Evolutionary conservation across 92 coral and sea anemone genomes (phyloP).

Genomic region (Pocillopora grandis): DNA sequence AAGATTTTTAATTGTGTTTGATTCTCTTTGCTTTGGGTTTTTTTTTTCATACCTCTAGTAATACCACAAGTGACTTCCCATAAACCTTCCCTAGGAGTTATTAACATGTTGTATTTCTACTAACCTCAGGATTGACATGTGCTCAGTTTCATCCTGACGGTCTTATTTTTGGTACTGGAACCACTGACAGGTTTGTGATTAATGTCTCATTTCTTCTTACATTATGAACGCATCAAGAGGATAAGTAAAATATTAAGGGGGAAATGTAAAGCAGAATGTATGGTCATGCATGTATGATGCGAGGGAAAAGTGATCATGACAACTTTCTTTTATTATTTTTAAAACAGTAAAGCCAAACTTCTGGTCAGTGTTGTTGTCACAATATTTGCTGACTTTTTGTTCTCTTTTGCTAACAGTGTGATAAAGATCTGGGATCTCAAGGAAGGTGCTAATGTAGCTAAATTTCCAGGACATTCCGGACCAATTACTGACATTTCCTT

Average conservation of each 20-base stretch:
- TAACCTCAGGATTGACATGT: slow-evolving; percentile 81
- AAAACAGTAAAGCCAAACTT: not conserved
- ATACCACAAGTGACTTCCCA: no score
- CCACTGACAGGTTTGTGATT: slow-evolving; percentile 84
- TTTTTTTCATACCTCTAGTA: no score
- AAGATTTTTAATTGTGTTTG: not conserved
- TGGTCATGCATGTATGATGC: no score
- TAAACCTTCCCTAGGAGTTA: not conserved
- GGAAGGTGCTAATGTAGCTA: slow-evolving; percentile 97
- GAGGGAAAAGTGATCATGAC: no score
- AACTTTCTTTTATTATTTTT: no score
- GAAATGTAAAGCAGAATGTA: not conserved
- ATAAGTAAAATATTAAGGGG: no score
- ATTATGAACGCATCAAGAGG: no score
- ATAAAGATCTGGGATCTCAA: slow-evolving; percentile 99
- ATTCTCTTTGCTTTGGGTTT: no score
- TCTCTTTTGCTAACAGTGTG: slow-evolving; percentile 51
- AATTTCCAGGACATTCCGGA: slow-evolving; percentile 99
- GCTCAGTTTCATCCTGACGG: slow-evolving; percentile 99
- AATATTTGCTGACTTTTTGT: not conserved
- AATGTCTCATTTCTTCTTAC: not conserved
- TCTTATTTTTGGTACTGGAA: slow-evolving; percentile 99
- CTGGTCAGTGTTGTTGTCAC: not conserved
- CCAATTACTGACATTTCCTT: slow-evolving; percentile 96
- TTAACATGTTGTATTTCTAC: not conserved